These are phyloP conservation scores for Acanthosepion esculentum DNA, from an alignment of 2,888 invertebrate genomes.

Conservation along the genomic window DNA sequence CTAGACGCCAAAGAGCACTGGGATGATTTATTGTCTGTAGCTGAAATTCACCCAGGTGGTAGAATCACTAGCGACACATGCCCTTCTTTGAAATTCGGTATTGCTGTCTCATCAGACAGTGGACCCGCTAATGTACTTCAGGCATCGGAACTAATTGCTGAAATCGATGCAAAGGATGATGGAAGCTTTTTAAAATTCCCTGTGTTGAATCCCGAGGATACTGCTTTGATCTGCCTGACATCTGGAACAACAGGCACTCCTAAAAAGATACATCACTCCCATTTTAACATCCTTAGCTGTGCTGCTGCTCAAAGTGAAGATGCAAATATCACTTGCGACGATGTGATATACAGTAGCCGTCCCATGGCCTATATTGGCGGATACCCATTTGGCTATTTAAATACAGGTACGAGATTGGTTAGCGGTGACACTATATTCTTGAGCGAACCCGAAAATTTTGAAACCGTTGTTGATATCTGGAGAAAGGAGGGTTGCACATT, in stretches of 20 bases:
- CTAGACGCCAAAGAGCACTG: neutral
- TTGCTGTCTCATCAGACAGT: neutral
- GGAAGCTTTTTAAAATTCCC: neutral
- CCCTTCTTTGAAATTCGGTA: neutral
- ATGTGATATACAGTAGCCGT: neutral
- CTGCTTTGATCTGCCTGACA: neutral
- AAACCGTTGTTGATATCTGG: neutral
- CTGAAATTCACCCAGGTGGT: neutral
- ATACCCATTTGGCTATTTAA: neutral
- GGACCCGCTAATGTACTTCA: neutral
- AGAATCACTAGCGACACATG: neutral
- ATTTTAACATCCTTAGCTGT: neutral
- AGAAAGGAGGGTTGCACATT: neutral
- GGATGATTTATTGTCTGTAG: neutral
- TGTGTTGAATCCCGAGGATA: neutral
- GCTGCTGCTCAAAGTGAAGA: neutral
- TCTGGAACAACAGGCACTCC: neutral
- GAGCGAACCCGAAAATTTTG: neutral
- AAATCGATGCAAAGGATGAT: neutral
- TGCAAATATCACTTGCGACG: neutral
- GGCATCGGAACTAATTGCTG: neutral
- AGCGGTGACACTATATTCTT: neutral
- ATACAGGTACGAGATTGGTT: neutral
- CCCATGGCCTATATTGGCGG: constrained; percentile 1
- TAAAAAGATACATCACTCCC: constrained; percentile 1